Base-by-base conservation (phyloP, 2,113 vertebrate species). In the Maccullochella peelii region DNA sequence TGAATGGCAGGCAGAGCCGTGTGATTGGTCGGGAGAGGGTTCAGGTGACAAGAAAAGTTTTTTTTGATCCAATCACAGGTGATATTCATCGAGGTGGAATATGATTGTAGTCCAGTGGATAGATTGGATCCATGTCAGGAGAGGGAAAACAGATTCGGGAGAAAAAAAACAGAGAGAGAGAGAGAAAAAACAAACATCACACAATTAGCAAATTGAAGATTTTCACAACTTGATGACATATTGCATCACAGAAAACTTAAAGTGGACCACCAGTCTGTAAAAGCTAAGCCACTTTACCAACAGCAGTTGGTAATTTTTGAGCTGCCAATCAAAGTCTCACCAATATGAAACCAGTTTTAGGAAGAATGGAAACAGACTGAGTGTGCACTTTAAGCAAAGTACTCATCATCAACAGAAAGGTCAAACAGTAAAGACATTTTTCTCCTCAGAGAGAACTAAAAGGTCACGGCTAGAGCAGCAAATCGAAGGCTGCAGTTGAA, bases 81-180 rank as follows among this genome's bases (percentile, higher is more conserved):
- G 92, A 76, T 57, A 92, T 88, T 91, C 89, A 91, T 89, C 85
- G 70, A 89, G 82, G 88, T 69, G 79, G 84, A 80, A 89, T 96
- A 89, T 95, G 73, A 96, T 97, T 95, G 95, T 89, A 93, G 96
- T 98, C 97, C 97, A 23, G 95, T 77, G 94, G 93, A 95, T 91
- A 95, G 90, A 93, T 97, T 96, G 94, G 94, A 95, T 98, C 97
- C 97, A 95, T 95, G 96, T 94, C 95, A 90, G 79, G 78, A 88
- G 90, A 96, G 90, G 88, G 83, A 82, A 94, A 93, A 95, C 93
- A 95, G 94, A 96, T 95, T 95, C 92, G 83, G 93, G 94, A 94
- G 90, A 91, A 94, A 94, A 91, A 92, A 94, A 36, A 84, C 49
- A 86, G 12, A 83, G 52, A 71, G 25, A 76, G 33, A 73, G 57